Evolutionary conservation across 2,113 vertebrate genomes (phyloP).

Genomic region (Dasyprocta punctata): DNA sequence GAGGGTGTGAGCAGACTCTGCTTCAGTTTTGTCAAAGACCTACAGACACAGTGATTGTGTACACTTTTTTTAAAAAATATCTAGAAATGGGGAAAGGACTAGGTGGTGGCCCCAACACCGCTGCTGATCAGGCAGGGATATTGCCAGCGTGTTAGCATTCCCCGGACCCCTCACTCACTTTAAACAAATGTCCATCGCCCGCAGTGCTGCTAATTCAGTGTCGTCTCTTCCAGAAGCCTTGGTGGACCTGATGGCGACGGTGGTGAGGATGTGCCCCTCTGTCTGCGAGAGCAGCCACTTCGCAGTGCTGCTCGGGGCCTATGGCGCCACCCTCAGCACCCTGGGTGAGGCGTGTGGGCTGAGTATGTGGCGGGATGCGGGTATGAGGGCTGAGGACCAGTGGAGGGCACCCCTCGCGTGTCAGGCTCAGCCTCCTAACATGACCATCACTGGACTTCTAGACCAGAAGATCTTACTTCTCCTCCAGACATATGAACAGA

Average conservation of each 20-base stretch:
- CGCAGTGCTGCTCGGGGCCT: constrained; percentile 93
- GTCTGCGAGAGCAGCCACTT: constrained; percentile 93
- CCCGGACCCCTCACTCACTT: fast-evolving
- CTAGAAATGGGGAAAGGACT: neutral
- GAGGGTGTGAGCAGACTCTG: neutral
- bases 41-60: neutral
- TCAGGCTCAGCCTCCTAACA: neutral
- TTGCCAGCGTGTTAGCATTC: fast-evolving
- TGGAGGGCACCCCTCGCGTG: no score
- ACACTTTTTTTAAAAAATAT: no score
- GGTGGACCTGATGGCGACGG: constrained; percentile 89
- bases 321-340: constrained; percentile 91
- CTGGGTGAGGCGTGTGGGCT: constrained; percentile 85
- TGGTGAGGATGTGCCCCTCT: constrained; percentile 90
- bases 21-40: neutral
- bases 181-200: fast-evolving
- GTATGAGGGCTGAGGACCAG: neutral
- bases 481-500: constrained; percentile 94
- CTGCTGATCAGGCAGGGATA: neutral
- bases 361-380: neutral
- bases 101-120: neutral
- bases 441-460: constrained; percentile 75
- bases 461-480: constrained; percentile 95
- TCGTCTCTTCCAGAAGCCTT: constrained; percentile 88
- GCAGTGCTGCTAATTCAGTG: fast-evolving